phyloP scores from a whole-genome alignment of 2,888 invertebrate species.

The Schizotus pectinicornis region DNA sequence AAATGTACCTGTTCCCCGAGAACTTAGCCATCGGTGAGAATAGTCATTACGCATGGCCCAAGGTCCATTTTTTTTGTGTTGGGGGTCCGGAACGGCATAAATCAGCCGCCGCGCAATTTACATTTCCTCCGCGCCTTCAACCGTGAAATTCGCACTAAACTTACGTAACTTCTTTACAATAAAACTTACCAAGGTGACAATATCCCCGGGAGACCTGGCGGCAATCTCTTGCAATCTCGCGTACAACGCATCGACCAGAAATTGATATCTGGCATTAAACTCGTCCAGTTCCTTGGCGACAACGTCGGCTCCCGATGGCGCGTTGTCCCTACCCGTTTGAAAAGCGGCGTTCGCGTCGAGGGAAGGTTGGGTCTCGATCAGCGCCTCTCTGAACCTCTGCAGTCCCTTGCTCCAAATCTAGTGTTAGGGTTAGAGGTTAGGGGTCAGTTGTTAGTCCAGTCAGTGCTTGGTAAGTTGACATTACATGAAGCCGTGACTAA shows the following conservation, averaged over 20 bases:
- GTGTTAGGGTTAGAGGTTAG: conserved; percentile 60
- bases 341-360: conserved; percentile 65
- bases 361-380: conserved; percentile 84
- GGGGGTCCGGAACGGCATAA: no score
- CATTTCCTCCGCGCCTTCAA: not conserved
- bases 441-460: conserved; percentile 64
- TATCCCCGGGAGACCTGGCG: conserved; percentile 73
- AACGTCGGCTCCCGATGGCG: conserved; percentile 68
- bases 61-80: not conserved
- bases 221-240: conserved; percentile 73
- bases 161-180: conserved; percentile 23
- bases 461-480: conserved; percentile 48
- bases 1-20: not conserved
- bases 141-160: conserved; percentile 14
- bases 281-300: conserved; percentile 80
- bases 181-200: conserved; percentile 75
- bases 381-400: conserved; percentile 81
- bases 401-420: conserved; percentile 89
- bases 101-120: not conserved
- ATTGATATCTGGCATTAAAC: conserved; percentile 80
- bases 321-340: conserved; percentile 52
- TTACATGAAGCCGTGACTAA: conserved; percentile 38
- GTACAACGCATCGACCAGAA: conserved; percentile 72
- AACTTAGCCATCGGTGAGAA: not conserved
- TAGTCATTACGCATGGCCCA: not conserved